These are phyloP conservation scores for Argyrosomus japonicus DNA, from an alignment of 2,113 vertebrate genomes.

Conservation along the genomic window DNA sequence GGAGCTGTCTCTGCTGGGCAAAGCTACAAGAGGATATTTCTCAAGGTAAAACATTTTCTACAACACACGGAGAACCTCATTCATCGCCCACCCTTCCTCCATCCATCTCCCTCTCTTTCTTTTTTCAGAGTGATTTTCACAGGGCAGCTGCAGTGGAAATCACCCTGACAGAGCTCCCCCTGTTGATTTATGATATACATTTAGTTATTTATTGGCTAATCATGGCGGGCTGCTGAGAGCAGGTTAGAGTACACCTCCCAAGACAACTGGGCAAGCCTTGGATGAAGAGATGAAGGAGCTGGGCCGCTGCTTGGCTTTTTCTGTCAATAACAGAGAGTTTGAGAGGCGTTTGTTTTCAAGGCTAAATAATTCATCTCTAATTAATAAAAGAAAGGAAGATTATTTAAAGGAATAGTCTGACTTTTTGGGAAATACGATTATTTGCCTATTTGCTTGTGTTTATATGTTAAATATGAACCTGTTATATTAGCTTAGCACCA, in stretches of 20 bases:
- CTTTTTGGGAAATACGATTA: background rate
- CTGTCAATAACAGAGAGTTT: slow-evolving; percentile 15
- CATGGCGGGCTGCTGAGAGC: slow-evolving; percentile 47
- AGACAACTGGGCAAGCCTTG: slow-evolving; percentile 35
- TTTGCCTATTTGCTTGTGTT: background rate
- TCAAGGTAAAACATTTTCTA: slow-evolving; percentile 56
- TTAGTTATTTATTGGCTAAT: slow-evolving; percentile 76
- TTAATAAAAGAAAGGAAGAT: background rate
- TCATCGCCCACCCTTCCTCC: slow-evolving; percentile 20
- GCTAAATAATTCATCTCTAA: slow-evolving; percentile 10
- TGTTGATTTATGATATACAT: slow-evolving; percentile 71
- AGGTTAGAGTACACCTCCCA: slow-evolving; percentile 42
- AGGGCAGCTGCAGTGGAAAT: slow-evolving; percentile 50
- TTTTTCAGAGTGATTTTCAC: slow-evolving; percentile 57
- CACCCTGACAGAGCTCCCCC: slow-evolving; percentile 49
- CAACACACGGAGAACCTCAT: slow-evolving; percentile 21
- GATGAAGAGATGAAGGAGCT: slow-evolving; percentile 23
- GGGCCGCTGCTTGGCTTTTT: background rate
- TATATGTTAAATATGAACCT: background rate
- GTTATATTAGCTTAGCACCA: background rate
- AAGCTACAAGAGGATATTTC: slow-evolving; percentile 11
- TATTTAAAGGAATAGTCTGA: background rate
- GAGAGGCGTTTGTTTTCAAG: slow-evolving; percentile 1
- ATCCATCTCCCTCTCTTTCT: slow-evolving; percentile 52
- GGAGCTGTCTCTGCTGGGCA: slow-evolving; percentile 17